A percentile compares a stretch with the other conserved stretches of the same genome.
Evolutionary conservation across 2,113 vertebrate genomes (phyloP).

Genomic region (Oceanodroma tethys): DNA sequence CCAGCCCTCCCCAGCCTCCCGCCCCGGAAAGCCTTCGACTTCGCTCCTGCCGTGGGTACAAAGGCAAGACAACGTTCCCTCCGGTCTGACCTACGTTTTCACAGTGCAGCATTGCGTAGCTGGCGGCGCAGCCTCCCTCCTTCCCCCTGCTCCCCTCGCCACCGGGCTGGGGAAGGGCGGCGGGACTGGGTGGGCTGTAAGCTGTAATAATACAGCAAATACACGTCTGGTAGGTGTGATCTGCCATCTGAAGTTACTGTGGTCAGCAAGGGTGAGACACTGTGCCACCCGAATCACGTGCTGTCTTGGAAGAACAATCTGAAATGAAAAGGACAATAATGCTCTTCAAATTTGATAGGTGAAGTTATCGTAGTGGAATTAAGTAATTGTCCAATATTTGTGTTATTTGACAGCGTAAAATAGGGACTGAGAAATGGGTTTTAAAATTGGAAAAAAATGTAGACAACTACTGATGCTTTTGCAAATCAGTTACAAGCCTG

Average conservation of each 20-base stretch:
- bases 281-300: fast-evolving
- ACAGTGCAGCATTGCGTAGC: neutral
- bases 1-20: neutral
- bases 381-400: neutral
- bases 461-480: neutral
- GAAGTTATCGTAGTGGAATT: neutral
- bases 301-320: neutral
- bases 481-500: neutral
- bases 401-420: neutral
- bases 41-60: neutral
- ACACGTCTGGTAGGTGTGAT: fast-evolving
- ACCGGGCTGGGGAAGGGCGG: neutral
- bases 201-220: neutral
- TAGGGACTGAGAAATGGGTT: neutral
- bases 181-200: neutral
- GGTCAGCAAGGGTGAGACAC: neutral
- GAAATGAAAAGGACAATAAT: neutral
- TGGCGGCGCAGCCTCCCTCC: neutral
- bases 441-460: neutral
- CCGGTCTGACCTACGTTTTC: constrained; percentile 10
- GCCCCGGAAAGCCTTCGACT: neutral
- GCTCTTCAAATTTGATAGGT: neutral
- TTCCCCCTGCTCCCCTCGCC: neutral
- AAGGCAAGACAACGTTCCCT: neutral
- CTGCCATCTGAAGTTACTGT: neutral